Percentiles rank a stretch among this genome's conserved stretches.
Conservation (phyloP, 1,140 invertebrate genomes). For the Phortica variegata region DNA sequence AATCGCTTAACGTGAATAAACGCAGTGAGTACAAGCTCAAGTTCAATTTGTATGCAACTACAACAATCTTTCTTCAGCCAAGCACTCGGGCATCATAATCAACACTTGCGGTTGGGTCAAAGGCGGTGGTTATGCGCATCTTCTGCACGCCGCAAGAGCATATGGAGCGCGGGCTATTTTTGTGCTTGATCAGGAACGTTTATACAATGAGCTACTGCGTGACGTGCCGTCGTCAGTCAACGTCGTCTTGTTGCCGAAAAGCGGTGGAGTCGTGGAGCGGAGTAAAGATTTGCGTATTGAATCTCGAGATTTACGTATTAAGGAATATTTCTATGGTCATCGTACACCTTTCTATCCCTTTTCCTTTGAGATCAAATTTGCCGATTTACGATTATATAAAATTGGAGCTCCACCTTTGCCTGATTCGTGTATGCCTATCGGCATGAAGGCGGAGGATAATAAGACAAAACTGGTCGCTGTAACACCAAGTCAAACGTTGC, state of each 20-base stretch:
- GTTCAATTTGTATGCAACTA: neutral
- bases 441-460: conserved; percentile 92
- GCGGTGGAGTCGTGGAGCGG: conserved; percentile 91
- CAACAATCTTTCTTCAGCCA: conserved; percentile 66
- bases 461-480: conserved; percentile 86
- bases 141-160: conserved; percentile 83
- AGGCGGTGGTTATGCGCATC: conserved; percentile 79
- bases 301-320: conserved; percentile 75
- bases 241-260: conserved; percentile 92
- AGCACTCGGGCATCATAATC: conserved; percentile 91
- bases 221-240: conserved; percentile 93
- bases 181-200: conserved; percentile 93
- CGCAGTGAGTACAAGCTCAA: conserved; percentile 65
- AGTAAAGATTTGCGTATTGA: conserved; percentile 72
- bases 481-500: conserved; percentile 70
- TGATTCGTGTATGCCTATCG: conserved; percentile 92
- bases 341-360: conserved; percentile 86
- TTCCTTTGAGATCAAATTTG: conserved; percentile 86
- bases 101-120: conserved; percentile 99
- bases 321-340: conserved; percentile 95
- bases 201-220: conserved; percentile 91
- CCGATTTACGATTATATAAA: conserved; percentile 88
- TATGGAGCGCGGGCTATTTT: conserved; percentile 96
- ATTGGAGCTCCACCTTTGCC: conserved; percentile 91
- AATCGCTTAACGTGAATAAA: conserved; percentile 82